These are phyloP conservation scores for Ormyrus pomaceus DNA, from an alignment of 2,888 invertebrate species.

Conservation along the genomic window DNA sequence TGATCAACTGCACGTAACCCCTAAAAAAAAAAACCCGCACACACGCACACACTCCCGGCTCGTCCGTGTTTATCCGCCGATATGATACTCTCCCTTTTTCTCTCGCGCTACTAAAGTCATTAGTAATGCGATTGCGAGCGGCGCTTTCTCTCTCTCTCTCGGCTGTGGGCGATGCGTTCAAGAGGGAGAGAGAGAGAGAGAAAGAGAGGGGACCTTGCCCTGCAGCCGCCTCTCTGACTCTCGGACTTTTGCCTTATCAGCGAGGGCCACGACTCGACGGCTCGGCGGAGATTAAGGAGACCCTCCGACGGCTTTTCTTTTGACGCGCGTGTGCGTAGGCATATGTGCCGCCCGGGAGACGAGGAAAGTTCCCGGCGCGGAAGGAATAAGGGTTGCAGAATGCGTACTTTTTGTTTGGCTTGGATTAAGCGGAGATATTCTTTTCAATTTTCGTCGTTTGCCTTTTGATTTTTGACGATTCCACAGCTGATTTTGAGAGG, in stretches of 20 bases:
- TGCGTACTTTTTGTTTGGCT: constrained; percentile 19
- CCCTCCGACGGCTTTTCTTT: not conserved
- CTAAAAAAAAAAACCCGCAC: constrained; percentile 29
- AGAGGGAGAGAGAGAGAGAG: not conserved
- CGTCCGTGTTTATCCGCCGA: constrained; percentile 47
- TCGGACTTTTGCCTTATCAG: constrained; percentile 34
- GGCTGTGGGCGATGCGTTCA: constrained; percentile 13
- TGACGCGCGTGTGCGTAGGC: not conserved
- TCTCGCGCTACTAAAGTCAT: constrained; percentile 67
- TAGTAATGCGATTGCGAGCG: constrained; percentile 69
- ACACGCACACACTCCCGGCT: not conserved
- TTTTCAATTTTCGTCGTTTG: not conserved
- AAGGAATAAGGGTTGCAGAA: constrained; percentile 35
- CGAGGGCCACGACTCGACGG: not conserved
- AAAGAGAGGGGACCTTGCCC: too few species aligned
- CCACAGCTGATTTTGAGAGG: too few species aligned
- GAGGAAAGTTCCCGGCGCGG: constrained; percentile 20
- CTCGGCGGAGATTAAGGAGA: constrained; percentile 14
- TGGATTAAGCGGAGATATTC: constrained; percentile 39
- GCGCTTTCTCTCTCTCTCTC: not conserved
- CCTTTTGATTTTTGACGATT: too few species aligned
- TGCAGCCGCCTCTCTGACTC: too few species aligned
- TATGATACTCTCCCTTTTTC: constrained; percentile 62
- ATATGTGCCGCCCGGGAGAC: constrained; percentile 32
- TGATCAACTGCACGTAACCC: constrained; percentile 67